phyloP scores from a whole-genome alignment of 2,113 vertebrate species.

The Rhea americana region DNA sequence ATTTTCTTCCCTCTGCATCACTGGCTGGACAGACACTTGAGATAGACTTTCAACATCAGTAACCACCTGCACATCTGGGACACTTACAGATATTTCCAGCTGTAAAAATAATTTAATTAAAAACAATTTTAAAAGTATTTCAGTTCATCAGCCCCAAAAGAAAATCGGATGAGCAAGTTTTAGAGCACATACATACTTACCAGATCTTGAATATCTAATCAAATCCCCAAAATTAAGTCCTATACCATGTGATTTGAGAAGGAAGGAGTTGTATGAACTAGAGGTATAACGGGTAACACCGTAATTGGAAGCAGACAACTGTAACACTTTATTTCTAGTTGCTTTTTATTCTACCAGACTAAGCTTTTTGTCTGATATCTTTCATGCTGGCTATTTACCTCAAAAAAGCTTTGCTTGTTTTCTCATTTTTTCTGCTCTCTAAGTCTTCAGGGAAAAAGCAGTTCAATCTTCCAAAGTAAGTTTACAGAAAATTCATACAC shows the following conservation, averaged over 20 bases:
- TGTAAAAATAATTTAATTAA: conserved; percentile 67
- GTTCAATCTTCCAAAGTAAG: neutral
- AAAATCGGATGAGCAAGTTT: neutral
- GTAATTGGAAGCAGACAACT: neutral
- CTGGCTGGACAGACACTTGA: conserved; percentile 50
- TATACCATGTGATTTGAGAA: neutral
- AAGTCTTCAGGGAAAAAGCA: neutral
- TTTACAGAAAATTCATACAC: neutral
- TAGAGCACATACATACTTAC: neutral
- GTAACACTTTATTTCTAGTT: neutral
- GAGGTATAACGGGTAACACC: neutral
- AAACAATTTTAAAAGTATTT: neutral
- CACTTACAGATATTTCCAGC: conserved; percentile 87
- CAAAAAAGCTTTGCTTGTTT: neutral
- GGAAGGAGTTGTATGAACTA: neutral
- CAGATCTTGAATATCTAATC: neutral
- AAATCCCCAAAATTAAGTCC: neutral
- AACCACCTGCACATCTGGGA: conserved; percentile 78
- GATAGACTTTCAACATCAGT: conserved; percentile 69
- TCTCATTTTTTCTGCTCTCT: neutral
- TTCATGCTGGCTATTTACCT: neutral
- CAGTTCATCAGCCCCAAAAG: neutral
- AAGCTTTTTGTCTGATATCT: neutral
- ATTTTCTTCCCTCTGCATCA: conserved; percentile 69
- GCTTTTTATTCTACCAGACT: neutral